Evolutionary conservation across 2,888 invertebrate species (phyloP), one percentile per base, ranked within the genome.

Genomic region (Julus scanicus): DNA sequence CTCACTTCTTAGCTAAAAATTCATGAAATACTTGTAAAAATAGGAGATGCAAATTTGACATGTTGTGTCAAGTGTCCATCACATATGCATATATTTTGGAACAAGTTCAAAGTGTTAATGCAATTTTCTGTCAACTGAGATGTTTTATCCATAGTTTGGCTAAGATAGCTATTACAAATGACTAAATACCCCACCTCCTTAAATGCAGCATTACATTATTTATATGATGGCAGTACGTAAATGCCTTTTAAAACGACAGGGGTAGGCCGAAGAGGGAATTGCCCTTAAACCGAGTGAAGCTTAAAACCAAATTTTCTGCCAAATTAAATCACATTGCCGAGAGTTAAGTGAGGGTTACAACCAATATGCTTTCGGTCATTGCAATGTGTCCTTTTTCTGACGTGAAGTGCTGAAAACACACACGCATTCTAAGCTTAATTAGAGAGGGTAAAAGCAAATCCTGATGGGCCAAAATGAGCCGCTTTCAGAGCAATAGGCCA

Each of bases 291-390:
- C 80, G 37, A 80, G 80, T 37, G 80, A 80, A 29, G 80, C 20
- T 80, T 80, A 80, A 71, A 80, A 37, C 80, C 37, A 80, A 80
- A 80, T 80, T 80, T 80, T 80, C 80, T 80, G 80, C 80, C 80
- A 80, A 80, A 80, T 80, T 80, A 80, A 80, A 80, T 37, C 37
- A 37, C 80, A 20, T 37, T 29, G 9, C 13, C 80, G 13, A 11
- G 37, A 80, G 80, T 80, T 37, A 80, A 80, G 80, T 80, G 80
- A 20, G 80, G 80, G 80, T 80, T 37, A 29, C 80, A 13, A 80
- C 37, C 80, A 80, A 80, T 80, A 80, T 80, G 80, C 80, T 80
- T 80, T 80, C 80, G 80, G 80, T 80, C 80, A 80, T 80, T 37
- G 80, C 80, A 80, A 80, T 37, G 80, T 37, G 80, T 80, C 37